A percentile compares a stretch with the other conserved stretches of the same genome.
phyloP scores from a whole-genome alignment of 2,888 invertebrate species.

The Papilio protenor region DNA sequence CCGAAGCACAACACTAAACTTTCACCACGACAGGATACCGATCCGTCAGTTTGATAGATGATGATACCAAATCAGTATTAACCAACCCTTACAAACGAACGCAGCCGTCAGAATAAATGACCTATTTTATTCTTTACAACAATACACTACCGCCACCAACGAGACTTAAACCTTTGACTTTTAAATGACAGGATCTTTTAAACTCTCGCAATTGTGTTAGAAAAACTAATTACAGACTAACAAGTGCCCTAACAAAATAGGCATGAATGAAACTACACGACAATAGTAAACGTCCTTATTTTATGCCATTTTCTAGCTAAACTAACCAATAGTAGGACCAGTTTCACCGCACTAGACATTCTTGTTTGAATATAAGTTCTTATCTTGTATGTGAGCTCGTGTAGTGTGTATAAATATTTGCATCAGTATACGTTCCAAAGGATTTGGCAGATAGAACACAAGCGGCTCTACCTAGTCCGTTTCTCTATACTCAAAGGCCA shows the following conservation, averaged over 20 bases:
- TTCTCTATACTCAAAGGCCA: neutral
- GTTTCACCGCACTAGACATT: too few species aligned
- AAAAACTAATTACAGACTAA: neutral
- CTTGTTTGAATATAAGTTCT: too few species aligned
- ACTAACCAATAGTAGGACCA: too few species aligned
- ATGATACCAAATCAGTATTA: conserved; percentile 53
- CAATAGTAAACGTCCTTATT: too few species aligned
- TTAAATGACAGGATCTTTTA: neutral
- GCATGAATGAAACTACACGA: too few species aligned
- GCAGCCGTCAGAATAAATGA: conserved; percentile 42
- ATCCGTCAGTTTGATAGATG: conserved; percentile 68
- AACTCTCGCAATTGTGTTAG: neutral
- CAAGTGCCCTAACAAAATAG: too few species aligned
- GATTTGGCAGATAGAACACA: neutral
- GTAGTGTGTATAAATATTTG: too few species aligned
- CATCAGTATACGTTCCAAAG: too few species aligned
- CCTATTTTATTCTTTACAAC: conserved; percentile 35
- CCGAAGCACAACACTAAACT: conserved; percentile 52
- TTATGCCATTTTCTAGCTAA: too few species aligned
- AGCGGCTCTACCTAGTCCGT: neutral
- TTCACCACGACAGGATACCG: conserved; percentile 63
- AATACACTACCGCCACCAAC: conserved; percentile 13
- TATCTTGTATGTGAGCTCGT: too few species aligned
- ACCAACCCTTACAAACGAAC: conserved; percentile 48
- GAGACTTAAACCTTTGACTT: neutral